Evolutionary conservation across 2,888 invertebrate genomes (phyloP), one percentile per base, ranked within the genome.

Genomic region (Drosophila koepferae): DNA sequence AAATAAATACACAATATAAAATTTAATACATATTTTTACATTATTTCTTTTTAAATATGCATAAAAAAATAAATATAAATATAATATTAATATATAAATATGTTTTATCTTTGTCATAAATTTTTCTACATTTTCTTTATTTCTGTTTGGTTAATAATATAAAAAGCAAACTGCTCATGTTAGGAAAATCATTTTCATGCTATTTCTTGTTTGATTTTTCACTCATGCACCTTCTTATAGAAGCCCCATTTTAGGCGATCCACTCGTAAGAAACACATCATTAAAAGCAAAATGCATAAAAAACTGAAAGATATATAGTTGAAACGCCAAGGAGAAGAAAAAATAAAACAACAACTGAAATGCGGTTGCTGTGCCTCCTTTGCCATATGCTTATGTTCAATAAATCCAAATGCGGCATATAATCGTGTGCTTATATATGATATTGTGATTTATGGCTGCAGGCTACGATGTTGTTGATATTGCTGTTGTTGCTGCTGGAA

Each of bases 391-490:
- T 48, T 68, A 40, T 73, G 64, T 80, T 62, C 63, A 80, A 84
- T 89, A 84, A 84, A 85, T 81, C 82, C 87, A 71, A 79, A 85
- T 77, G 74, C 58, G 77, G 75, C 69, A 69, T 82, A 69, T 82
- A 82, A 79, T 81, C 74, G 79, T 76, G 68, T 80, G 86, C 81
- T 88, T 89, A 87, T 84, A 76, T 75, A 79, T 85, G 80, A 85
- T 87, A 71, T 80, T 69, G 68, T 89, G 90, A 85, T 85, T 85
- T 89, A 85, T 85, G 83, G 60, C 63, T 56, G 43, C 68, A 59
- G 60, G 61, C 20, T 61, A 12, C 36, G 31, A 38, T 59, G 54
- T 68, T 36, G 70, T 49, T 63, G 77, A 41, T 38, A 23, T 10
- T 59, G 59, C 34, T 65, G 77, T 41, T 43, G 59, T 5, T 60